Conservation (phyloP, 2,113 vertebrate genomes). For the Notechis scutatus region DNA sequence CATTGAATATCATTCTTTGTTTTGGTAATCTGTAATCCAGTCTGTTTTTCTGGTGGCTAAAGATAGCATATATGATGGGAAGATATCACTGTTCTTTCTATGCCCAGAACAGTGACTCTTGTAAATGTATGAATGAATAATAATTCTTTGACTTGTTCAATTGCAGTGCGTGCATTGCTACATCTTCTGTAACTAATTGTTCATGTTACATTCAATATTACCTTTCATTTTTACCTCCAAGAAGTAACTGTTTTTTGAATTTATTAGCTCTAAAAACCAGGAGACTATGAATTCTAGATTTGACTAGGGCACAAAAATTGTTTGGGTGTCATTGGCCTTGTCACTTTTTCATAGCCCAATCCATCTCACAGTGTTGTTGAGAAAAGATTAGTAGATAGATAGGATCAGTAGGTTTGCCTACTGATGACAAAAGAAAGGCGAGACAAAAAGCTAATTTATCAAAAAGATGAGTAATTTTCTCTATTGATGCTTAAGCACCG, state of each 20-base stretch:
- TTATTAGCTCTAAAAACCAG: not conserved
- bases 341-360: not conserved
- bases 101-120: not conserved
- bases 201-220: not conserved
- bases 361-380: not conserved
- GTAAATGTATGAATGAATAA: not conserved
- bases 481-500: not conserved
- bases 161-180: not conserved
- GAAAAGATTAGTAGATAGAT: not conserved
- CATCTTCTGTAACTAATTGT: not conserved
- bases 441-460: not conserved
- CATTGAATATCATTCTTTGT: not conserved
- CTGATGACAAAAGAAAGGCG: not conserved
- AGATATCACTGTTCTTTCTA: not conserved
- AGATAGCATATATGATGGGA: not conserved
- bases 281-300: not conserved
- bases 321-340: too few relatives aligned
- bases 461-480: not conserved
- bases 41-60: not conserved
- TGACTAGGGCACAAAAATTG: not conserved
- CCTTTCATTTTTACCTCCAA: not conserved
- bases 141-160: not conserved
- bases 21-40: not conserved
- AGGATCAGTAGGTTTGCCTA: not conserved
- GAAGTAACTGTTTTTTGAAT: not conserved